These are phyloP conservation scores for Hecatera dysodea DNA, from an alignment of 2,888 invertebrate species.

Conservation along the genomic window DNA sequence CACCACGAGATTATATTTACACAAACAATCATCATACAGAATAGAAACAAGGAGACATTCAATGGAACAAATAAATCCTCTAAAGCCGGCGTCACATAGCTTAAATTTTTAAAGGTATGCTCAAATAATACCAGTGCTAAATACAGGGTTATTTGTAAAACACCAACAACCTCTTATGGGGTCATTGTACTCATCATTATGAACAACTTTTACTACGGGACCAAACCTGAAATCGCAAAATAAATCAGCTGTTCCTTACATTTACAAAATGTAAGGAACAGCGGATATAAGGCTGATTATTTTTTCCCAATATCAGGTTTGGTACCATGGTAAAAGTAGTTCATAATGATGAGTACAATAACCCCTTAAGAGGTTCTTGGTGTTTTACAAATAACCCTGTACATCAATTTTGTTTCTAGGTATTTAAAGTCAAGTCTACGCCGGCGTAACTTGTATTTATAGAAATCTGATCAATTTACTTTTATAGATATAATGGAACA, in stretches of 20 bases:
- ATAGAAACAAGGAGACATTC: constrained; percentile 21
- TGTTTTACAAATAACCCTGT: no score
- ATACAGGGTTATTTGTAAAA: background rate
- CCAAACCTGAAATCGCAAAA: no score
- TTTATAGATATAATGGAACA: background rate
- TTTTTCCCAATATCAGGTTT: no score
- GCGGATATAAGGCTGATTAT: no score
- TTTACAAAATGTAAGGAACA: no score
- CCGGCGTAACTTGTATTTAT: background rate
- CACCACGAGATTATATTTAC: constrained; percentile 46
- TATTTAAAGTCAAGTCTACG: constrained; percentile 7
- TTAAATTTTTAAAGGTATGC: constrained; percentile 2
- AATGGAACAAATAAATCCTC: constrained; percentile 11
- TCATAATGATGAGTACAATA: no score
- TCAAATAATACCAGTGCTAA: background rate
- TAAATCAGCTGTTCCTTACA: no score
- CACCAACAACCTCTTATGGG: no score
- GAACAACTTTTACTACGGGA: no score
- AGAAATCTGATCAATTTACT: constrained; percentile 9
- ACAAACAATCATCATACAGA: constrained; percentile 26
- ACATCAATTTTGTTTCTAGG: background rate
- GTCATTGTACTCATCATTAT: no score
- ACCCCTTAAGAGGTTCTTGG: no score
- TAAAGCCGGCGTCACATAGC: background rate
- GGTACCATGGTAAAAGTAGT: no score